These are phyloP conservation scores for Hirundo rustica DNA, from an alignment of 2,797 vertebrate species.

Conservation along the genomic window DNA sequence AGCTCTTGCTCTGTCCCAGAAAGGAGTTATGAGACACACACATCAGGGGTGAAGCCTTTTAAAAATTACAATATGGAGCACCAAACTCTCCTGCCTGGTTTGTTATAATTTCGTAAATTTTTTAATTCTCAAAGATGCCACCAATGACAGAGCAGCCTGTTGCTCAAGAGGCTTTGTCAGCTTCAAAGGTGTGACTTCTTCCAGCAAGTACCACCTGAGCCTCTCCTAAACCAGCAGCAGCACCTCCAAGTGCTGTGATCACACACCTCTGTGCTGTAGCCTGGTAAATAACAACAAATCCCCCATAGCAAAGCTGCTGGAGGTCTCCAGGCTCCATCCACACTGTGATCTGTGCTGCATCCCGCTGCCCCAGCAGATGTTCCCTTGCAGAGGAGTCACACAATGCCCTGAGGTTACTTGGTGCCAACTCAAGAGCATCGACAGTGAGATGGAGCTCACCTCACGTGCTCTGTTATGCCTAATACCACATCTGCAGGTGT, in stretches of 20 bases:
- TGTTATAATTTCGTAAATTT: rapidly evolving
- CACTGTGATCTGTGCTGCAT: background rate
- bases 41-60: background rate
- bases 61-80: background rate
- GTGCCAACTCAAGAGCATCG: background rate
- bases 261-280: rapidly evolving
- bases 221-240: background rate
- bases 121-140: background rate
- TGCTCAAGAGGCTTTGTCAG: background rate
- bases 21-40: background rate
- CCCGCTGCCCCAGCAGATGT: background rate
- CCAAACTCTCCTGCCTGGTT: background rate
- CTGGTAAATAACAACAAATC: background rate
- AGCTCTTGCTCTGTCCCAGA: background rate
- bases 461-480: background rate
- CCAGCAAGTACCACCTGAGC: background rate
- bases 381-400: background rate
- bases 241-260: background rate
- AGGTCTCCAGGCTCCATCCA: background rate
- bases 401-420: background rate
- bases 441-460: background rate
- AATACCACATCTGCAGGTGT: background rate
- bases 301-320: background rate
- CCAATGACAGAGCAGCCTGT: background rate
- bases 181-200: background rate